Base-by-base conservation (phyloP, 1,140 invertebrate genomes). In the Caenorhabditis tropicalis region DNA sequence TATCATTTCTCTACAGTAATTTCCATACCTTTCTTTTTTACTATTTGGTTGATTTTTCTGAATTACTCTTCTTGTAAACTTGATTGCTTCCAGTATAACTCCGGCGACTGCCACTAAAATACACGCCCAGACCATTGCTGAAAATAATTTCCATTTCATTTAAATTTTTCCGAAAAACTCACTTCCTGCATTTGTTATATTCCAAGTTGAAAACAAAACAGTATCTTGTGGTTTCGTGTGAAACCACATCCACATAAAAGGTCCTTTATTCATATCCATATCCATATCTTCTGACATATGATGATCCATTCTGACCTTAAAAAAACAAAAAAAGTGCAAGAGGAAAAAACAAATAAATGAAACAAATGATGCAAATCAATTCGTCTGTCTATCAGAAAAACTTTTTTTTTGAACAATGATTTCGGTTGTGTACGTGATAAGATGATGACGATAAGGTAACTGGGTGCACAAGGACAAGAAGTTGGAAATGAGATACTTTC, bases 201-300 rank as follows among this genome's bases (percentile, higher is more conserved):
- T 74, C 65, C 65, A 74, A 0, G 65, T 74, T 3, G 65, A 74
- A 24, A 74, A 74, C 3, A 74, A 19, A 3, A 74, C 65, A 24
- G 65, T 74, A 24, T 74, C 65, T 24, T 74, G 65, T 27, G 65
- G 65, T 74, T 74, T 74, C 19, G 65, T 74, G 27, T 74, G 65
- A 6, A 74, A 74, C 65, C 65, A 74, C 65, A 74, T 74, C 65
- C 65, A 74, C 65, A 74, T 74, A n/a, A 74, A 74, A 10, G 65
- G 65, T 24, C 65, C 65, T 3, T 43, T 39, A 46, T 74, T 74
- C 65, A 74, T 74, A 24, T 74, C 65, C 65, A 74, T 74, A 43
- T 36, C 58, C 58, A 65, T 74, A 56, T 56, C 53, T 27, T 56
- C 12, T 10, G 53, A 56, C 21, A 56, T 56, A 10, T 56, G 53